Conservation (phyloP, 2,888 invertebrate genomes). For the Mythimna albipuncta region DNA sequence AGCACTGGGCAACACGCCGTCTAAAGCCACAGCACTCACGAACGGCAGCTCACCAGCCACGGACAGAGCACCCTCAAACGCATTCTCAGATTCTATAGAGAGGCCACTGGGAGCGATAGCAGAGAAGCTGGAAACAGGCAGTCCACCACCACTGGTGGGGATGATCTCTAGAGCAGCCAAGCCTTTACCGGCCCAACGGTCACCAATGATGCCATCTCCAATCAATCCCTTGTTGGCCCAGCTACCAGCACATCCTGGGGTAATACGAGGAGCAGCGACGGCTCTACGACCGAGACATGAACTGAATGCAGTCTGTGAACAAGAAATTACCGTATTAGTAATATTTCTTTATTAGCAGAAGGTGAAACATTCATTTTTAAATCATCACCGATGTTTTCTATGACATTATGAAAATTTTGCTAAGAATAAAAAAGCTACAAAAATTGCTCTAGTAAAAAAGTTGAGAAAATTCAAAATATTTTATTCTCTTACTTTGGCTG, state of each 20-base stretch:
- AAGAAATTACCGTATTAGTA: not conserved
- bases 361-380: not conserved
- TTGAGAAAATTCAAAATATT: too few species aligned
- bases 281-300: slow-evolving; percentile 8
- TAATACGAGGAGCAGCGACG: not conserved
- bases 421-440: too few species aligned
- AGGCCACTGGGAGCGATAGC: slow-evolving; percentile 48
- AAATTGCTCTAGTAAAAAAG: too few species aligned
- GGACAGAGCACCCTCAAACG: slow-evolving; percentile 46
- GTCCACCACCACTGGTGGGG: slow-evolving; percentile 53
- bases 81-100: slow-evolving; percentile 54
- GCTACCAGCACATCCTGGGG: slow-evolving; percentile 7
- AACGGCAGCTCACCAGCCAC: slow-evolving; percentile 53
- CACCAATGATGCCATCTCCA: slow-evolving; percentile 9
- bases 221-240: not conserved
- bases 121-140: slow-evolving; percentile 51
- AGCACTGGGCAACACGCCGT: slow-evolving; percentile 33
- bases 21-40: slow-evolving; percentile 36
- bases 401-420: too few species aligned
- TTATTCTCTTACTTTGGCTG: too few species aligned
- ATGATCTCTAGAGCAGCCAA: slow-evolving; percentile 32
- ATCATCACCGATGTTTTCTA: too few species aligned
- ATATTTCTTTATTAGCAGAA: not conserved
- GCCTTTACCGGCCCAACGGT: slow-evolving; percentile 6
- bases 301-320: slow-evolving; percentile 5